These are phyloP conservation scores for Callyntrura sp. DNA, from an alignment of 2,888 invertebrate genomes.

Conservation along the genomic window DNA sequence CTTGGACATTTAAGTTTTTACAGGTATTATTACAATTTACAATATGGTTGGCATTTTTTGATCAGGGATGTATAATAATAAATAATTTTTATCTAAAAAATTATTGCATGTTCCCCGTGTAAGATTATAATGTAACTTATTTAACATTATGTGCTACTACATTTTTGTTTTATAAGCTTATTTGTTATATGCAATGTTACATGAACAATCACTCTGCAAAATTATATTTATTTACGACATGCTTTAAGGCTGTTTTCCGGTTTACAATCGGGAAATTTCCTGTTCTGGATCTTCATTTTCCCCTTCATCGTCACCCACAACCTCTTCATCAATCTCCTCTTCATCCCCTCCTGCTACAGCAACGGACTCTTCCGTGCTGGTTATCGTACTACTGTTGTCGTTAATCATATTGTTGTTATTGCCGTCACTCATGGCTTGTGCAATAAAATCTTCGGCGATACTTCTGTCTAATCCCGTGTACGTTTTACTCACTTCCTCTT, in stretches of 20 bases:
- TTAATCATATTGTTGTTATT: slow-evolving; percentile 32
- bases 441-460: slow-evolving; percentile 86
- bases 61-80: too few relatives aligned
- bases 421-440: slow-evolving; percentile 85
- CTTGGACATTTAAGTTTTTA: too few relatives aligned
- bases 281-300: slow-evolving; percentile 64
- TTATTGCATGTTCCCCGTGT: slow-evolving; percentile 13
- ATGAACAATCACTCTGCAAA: not conserved
- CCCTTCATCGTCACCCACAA: slow-evolving; percentile 31
- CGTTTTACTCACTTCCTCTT: slow-evolving; percentile 85
- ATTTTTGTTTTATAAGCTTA: not conserved
- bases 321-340: slow-evolving; percentile 50
- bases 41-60: too few relatives aligned
- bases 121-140: not conserved
- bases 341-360: slow-evolving; percentile 47
- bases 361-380: slow-evolving; percentile 52
- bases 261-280: slow-evolving; percentile 65
- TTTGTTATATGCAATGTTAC: not conserved
- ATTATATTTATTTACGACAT: not conserved
- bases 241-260: too few relatives aligned
- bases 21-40: too few relatives aligned
- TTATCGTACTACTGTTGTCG: slow-evolving; percentile 21
- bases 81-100: too few relatives aligned
- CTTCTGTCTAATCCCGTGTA: slow-evolving; percentile 86
- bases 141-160: not conserved